Base-by-base conservation (phyloP, 2,888 invertebrate species). In the Alsophila aescularia region DNA sequence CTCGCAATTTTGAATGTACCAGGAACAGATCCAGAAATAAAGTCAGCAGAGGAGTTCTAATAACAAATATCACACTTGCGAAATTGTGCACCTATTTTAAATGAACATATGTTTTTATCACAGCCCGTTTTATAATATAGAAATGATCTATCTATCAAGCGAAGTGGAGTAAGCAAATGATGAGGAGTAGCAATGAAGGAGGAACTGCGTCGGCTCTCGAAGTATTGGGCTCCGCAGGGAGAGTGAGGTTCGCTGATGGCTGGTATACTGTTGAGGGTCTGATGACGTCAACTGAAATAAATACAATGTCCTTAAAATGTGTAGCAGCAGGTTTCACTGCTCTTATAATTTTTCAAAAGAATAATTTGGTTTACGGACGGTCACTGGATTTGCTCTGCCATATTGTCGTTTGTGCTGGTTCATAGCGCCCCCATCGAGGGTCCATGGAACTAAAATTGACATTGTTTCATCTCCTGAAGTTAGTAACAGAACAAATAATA, bases 211-310 rank as follows among this genome's bases (percentile, higher is more conserved):
- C 66, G 40, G 73, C 66, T 53, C 64, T 51, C 12, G 87, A 84
- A n/a, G 82, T 75, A 66, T 80, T 85, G 40, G 79, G 73, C 56
- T 82, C 83, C 10, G 29, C n/a, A 10, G 79, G 69, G 37, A 71
- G 66, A 6, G 89, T 86, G 15, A 83, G 67, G 72, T 89, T 89
- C 40, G 80, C 77, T 10, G 85, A 74, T 8, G 85, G 83, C 66
- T 84, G 87, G 13, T 77, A 67, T 58, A 72, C 66, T 1, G 81
- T 76, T 18, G 87, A 75, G 1, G 89, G 85, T 50, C 75, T 74
- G 72, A 89, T 87, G 50, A 88, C 79, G 57, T 90, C 90, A 69
- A 90, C 90, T 91, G 87, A 31, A 83, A 40, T 56, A 51, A 9
- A 21, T n/a, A 27, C 27, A 27, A 27, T 27, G 8, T n/a, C n/a